phyloP scores from a whole-genome alignment of 2,113 vertebrate genomes.

The Notothenia coriiceps region DNA sequence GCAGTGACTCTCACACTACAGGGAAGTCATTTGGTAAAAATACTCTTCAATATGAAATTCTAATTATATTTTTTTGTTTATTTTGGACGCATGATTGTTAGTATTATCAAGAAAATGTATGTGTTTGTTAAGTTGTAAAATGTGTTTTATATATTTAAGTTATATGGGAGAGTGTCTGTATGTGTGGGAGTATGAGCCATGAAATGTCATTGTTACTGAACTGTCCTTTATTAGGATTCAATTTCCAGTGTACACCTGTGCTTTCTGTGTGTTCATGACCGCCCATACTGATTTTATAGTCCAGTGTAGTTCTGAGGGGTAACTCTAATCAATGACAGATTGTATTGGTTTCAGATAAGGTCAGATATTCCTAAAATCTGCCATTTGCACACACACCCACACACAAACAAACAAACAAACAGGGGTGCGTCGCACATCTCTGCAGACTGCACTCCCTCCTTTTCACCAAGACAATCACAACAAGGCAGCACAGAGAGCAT shows the following conservation, averaged over 20 bases:
- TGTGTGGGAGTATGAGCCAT: conserved; percentile 5
- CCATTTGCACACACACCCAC: conserved; percentile 2
- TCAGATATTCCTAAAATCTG: conserved; percentile 56
- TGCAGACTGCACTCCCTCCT: not conserved
- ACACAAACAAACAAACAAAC: conserved; percentile 7
- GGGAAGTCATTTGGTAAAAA: not conserved
- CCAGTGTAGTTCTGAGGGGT: conserved; percentile 5
- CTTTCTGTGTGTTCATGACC: conserved; percentile 55
- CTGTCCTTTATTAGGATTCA: conserved; percentile 53
- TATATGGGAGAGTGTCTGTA: not conserved
- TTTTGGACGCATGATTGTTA: not conserved
- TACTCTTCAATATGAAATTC: not conserved
- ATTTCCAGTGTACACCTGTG: conserved; percentile 25
- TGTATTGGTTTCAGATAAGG: conserved; percentile 55
- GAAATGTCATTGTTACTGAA: conserved; percentile 39
- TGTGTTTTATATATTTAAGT: not conserved
- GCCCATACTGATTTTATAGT: conserved; percentile 45
- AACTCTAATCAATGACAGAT: conserved; percentile 50
- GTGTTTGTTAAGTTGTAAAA: too few species aligned
- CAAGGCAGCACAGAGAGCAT: conserved; percentile 22
- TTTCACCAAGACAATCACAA: conserved; percentile 47
- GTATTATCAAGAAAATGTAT: not conserved
- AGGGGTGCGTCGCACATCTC: not conserved
- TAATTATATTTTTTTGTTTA: not conserved
- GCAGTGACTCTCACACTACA: not conserved